phyloP scores from a whole-genome alignment of 2,888 invertebrate genomes.

The Escarpia spicata region DNA sequence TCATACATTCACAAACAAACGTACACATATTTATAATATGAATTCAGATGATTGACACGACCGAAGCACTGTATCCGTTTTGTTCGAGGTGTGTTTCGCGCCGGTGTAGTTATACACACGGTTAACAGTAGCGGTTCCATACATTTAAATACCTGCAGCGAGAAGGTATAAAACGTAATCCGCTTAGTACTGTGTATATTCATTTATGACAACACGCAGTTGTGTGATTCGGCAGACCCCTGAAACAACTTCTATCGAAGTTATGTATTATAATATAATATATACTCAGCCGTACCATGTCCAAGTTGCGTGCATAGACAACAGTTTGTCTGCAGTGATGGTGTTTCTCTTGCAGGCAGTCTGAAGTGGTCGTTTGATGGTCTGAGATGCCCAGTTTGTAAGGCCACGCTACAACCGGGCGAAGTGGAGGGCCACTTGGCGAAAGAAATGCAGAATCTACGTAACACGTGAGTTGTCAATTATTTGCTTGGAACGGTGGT shows the following conservation, averaged over 20 bases:
- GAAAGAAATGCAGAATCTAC: conserved; percentile 80
- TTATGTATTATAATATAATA: not conserved
- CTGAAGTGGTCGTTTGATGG: not conserved
- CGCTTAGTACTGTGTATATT: not conserved
- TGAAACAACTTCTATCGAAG: not conserved
- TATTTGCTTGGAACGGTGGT: not conserved
- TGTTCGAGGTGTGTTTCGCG: not conserved
- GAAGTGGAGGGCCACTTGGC: conserved; percentile 86
- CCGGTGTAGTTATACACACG: not conserved
- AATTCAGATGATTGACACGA: not conserved
- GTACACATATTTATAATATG: not conserved
- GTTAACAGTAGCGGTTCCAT: not conserved
- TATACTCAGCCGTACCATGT: not conserved
- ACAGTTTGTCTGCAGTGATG: too few relatives aligned
- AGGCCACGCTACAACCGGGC: conserved; percentile 81
- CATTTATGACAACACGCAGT: not conserved
- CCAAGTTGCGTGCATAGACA: not conserved
- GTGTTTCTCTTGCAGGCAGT: not conserved
- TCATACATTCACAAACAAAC: not conserved
- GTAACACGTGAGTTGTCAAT: conserved; percentile 41
- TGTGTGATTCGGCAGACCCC: not conserved
- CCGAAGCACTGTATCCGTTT: not conserved
- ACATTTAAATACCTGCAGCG: not conserved
- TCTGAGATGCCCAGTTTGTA: conserved; percentile 88
- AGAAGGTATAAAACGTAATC: not conserved